Percentiles rank a stretch among this genome's conserved stretches.
phyloP scores from a whole-genome alignment of 2,113 vertebrate genomes.

The human (Homo sapiens) region DNA sequence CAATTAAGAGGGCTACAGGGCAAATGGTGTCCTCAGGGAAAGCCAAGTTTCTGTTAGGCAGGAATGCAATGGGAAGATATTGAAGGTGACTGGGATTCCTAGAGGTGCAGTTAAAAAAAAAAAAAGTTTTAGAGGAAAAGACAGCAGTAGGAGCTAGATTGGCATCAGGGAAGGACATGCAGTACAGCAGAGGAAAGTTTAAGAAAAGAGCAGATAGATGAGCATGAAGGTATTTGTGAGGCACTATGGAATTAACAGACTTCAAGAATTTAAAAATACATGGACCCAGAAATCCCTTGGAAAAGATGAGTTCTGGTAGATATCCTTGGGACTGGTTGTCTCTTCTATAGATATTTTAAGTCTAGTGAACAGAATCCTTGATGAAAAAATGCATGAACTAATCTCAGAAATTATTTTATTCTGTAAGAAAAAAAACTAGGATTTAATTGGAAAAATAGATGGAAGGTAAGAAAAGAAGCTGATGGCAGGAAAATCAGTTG shows the following conservation, averaged over 20 bases:
- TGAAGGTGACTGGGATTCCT: not conserved
- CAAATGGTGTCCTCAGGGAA: not conserved
- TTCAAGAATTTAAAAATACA: not conserved
- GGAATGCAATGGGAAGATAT: not conserved
- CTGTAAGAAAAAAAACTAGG: not conserved
- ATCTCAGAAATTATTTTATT: not conserved
- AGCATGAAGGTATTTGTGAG: not conserved
- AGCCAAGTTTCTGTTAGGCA: not conserved
- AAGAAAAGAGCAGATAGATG: rapidly evolving
- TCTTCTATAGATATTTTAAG: not conserved
- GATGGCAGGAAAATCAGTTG: not conserved
- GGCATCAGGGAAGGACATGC: not conserved
- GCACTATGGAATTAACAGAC: not conserved
- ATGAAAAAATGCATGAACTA: not conserved
- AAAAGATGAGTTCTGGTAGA: not conserved
- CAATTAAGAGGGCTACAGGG: not conserved
- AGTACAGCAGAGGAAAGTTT: not conserved
- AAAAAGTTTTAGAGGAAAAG: not conserved
- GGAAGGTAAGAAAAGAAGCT: not conserved
- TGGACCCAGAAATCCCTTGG: not conserved
- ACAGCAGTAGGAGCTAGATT: not conserved
- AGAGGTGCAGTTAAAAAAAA: not conserved
- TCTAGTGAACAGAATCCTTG: not conserved
- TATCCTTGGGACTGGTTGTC: not conserved
- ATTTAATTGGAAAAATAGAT: not conserved